Conservation (phyloP, 1,140 invertebrate species). For the Prorops nasuta region DNA sequence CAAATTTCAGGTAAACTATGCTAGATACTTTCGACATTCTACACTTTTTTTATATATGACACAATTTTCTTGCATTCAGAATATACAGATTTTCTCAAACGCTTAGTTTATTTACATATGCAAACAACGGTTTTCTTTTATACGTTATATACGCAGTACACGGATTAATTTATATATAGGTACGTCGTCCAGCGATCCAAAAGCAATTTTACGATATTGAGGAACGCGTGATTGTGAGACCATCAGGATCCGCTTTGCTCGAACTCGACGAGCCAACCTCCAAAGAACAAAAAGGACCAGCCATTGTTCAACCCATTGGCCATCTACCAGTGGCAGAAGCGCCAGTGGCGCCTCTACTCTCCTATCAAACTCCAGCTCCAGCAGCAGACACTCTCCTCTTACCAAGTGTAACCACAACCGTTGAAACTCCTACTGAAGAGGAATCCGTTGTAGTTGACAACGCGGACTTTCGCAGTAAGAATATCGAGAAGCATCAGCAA, state of each 20-base stretch:
- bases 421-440: slow-evolving; percentile 31
- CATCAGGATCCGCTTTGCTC: slow-evolving; percentile 63
- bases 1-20: slow-evolving; percentile 47
- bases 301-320: slow-evolving; percentile 44
- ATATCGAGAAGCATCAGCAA: too few relatives aligned
- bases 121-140: slow-evolving; percentile 8
- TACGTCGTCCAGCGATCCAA: slow-evolving; percentile 65
- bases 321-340: slow-evolving; percentile 26
- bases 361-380: slow-evolving; percentile 24
- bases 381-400: slow-evolving; percentile 21
- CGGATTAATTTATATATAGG: too few relatives aligned
- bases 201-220: slow-evolving; percentile 69
- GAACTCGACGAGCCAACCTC: slow-evolving; percentile 63
- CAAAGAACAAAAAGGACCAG: slow-evolving; percentile 59
- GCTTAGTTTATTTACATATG: too few relatives aligned
- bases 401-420: slow-evolving; percentile 9
- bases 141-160: neutral
- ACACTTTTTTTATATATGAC: too few relatives aligned
- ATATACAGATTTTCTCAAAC: too few relatives aligned
- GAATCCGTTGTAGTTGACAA: slow-evolving; percentile 48
- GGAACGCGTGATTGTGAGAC: slow-evolving; percentile 63
- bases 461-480: slow-evolving; percentile 35
- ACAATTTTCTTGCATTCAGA: too few relatives aligned
- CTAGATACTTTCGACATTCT: too few relatives aligned
- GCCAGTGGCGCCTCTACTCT: slow-evolving; percentile 22